Percentiles rank a stretch among this genome's conserved stretches.
These are phyloP conservation scores for Carapus acus DNA, from an alignment of 2,797 vertebrate genomes.

Conservation along the genomic window DNA sequence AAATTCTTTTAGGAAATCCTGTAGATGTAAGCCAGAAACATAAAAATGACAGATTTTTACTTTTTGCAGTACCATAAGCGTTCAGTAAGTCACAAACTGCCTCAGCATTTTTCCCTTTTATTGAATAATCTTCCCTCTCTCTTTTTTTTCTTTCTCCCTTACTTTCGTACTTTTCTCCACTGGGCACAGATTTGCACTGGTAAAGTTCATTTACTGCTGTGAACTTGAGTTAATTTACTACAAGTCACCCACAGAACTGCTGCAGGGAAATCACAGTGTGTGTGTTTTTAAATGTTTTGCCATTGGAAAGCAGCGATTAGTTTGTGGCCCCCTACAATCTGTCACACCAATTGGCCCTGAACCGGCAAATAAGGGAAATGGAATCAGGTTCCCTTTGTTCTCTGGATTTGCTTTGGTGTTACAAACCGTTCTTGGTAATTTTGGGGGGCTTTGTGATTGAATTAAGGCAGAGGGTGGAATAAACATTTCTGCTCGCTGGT, in stretches of 20 bases:
- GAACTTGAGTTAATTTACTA: conserved; percentile 18
- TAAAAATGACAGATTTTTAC: too few species aligned
- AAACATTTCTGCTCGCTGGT: conserved; percentile 4
- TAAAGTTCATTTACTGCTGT: conserved; percentile 7
- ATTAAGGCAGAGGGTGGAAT: conserved; percentile 20
- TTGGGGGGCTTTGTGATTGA: conserved; percentile 5
- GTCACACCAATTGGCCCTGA: conserved; percentile 22
- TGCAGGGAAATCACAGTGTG: conserved; percentile 20
- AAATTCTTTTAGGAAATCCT: too few species aligned
- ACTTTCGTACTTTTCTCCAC: neutral
- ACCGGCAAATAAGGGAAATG: conserved; percentile 33
- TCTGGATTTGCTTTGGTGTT: neutral
- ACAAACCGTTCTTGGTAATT: conserved; percentile 2
- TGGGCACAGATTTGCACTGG: conserved; percentile 1
- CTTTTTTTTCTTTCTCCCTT: neutral
- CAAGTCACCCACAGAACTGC: too few species aligned
- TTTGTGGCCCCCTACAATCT: conserved; percentile 24
- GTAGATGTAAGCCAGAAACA: too few species aligned
- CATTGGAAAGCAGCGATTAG: conserved; percentile 15
- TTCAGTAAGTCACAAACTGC: too few species aligned
- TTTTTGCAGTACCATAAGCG: too few species aligned
- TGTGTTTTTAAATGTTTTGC: conserved; percentile 31
- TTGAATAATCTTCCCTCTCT: too few species aligned
- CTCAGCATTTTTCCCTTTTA: too few species aligned
- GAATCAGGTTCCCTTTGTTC: too few species aligned